Evolutionary conservation across 2,797 vertebrate genomes (phyloP).

Genomic region (Rhynchonycteris naso): DNA sequence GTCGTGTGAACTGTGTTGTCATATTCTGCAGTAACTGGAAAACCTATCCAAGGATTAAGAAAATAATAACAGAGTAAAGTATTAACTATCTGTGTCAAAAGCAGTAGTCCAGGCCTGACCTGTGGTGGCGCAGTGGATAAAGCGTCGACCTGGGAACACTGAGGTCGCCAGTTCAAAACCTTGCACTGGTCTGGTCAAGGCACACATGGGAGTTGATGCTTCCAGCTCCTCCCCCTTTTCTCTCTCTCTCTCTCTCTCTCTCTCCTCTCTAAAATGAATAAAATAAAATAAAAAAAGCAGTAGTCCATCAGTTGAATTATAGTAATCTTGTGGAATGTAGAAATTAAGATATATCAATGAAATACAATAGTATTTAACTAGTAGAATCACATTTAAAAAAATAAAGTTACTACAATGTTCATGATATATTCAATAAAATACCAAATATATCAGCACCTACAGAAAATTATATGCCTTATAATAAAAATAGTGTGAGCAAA

Average conservation of each 20-base stretch:
- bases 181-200: too few species aligned
- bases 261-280: too few species aligned
- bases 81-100: not conserved
- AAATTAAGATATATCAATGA: not conserved
- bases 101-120: not conserved
- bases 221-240: too few species aligned
- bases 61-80: not conserved
- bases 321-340: not conserved
- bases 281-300: not conserved
- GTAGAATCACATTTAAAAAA: not conserved
- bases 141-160: too few species aligned
- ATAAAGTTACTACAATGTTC: not conserved
- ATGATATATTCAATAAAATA: not conserved
- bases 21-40: conserved; percentile 44
- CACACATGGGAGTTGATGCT: too few species aligned
- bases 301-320: not conserved
- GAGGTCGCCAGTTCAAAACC: too few species aligned
- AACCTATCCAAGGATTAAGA: conserved; percentile 28
- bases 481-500: not conserved
- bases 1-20: conserved; percentile 23
- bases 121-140: too few species aligned
- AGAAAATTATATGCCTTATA: not conserved
- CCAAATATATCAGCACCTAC: too few species aligned
- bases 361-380: not conserved
- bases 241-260: too few species aligned